Evolutionary conservation across 23 tunicate genomes (phyloP), one percentile per base, ranked within the genome.

Genomic region (Styela plicata): DNA sequence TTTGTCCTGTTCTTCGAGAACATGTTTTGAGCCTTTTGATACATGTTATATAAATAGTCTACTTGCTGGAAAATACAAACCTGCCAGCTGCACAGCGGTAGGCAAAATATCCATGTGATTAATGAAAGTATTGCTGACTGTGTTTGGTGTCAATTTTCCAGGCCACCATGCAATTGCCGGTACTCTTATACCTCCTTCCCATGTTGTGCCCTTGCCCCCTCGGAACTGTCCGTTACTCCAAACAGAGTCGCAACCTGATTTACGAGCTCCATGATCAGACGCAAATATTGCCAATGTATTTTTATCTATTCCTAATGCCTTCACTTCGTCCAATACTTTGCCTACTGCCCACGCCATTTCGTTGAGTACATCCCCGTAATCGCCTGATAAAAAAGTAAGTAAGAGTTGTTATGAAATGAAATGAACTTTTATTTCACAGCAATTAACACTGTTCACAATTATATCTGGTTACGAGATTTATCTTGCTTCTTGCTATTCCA

Each of bases 81-180:
- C 91, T 28, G 97, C 88, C n/a, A 87, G 31, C 34, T 84, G 78
- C 26, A 91, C 65, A n/a, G 84, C 74, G 7, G 97, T 91, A 22
- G 91, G 88, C 65, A 63, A 87, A 7, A 91, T 65, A 70, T 87
- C 97, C 86, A 83, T 65, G 64, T 86, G 35, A 66, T 82, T 82
- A 2, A 84, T 21, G 69, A 87, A 74, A 2, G 77, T 71, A 22
- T 84, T 73, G 66, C 75, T 65, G 63, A 64, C 68, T 1, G 79
- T 68, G 52, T 80, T 84, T 1, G 91, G 85, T 18, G 52, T 61
- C 21, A 91, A 78, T 31, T 69, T 84, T 13, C 87, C 90, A 18
- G 97, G 97, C 97, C 97, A 91, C 91, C 97, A 87, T 64, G 91
- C 91, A 26, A 87, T 74, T 24, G 91, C 69, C 2, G 97, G 97